Percentiles rank a stretch among this genome's conserved stretches.
Evolutionary conservation across 92 coral and sea anemone genomes (phyloP).

Genomic region (Micromussa lordhowensis): DNA sequence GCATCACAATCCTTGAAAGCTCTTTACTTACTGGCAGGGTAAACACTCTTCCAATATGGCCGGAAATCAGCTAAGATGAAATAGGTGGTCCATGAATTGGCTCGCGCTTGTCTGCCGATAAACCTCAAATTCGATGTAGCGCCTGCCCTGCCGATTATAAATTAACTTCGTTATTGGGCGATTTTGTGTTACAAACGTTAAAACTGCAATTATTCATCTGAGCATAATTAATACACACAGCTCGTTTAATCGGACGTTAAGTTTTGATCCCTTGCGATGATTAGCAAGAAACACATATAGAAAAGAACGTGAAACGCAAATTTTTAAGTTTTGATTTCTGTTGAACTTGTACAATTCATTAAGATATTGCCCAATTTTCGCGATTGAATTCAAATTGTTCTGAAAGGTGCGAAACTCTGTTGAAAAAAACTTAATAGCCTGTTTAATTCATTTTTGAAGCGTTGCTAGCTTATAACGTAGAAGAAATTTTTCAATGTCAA

Average conservation of each 20-base stretch:
- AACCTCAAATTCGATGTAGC: not conserved
- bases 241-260: conserved; percentile 6
- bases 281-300: not conserved
- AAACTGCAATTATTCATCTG: conserved; percentile 1
- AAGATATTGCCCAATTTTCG: conserved; percentile 8
- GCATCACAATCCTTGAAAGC: conserved; percentile 77
- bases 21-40: conserved; percentile 61
- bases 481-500: not conserved
- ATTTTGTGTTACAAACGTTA: conserved; percentile 24
- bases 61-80: conserved; percentile 66
- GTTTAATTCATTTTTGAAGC: not conserved
- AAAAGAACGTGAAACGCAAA: conserved; percentile 33
- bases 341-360: conserved; percentile 33
- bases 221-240: conserved; percentile 19
- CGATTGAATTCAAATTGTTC: conserved; percentile 9
- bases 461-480: conserved; percentile 2
- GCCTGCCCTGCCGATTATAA: not conserved
- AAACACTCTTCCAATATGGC: conserved; percentile 64
- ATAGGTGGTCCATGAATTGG: conserved; percentile 1
- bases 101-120: conserved; percentile 18
- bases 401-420: conserved; percentile 22
- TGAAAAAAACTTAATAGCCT: conserved; percentile 17
- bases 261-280: conserved; percentile 5
- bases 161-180: not conserved
- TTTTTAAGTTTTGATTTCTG: conserved; percentile 28